Evolutionary conservation across 2,888 invertebrate species (phyloP), one percentile per base, ranked within the genome.

Genomic region (Liposcelis brunnea): DNA sequence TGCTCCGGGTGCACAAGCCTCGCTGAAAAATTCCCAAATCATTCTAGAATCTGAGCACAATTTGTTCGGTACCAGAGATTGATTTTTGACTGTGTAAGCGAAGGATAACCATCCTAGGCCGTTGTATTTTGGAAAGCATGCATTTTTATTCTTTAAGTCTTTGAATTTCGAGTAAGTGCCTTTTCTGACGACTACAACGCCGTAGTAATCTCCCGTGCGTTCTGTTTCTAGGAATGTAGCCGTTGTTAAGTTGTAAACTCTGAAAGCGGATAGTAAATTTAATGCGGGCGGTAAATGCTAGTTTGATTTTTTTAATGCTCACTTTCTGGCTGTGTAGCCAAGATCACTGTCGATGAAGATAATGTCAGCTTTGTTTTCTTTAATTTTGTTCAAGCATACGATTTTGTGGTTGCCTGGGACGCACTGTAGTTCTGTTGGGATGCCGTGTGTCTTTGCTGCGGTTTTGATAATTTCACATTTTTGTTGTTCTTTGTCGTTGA

Each of bases 111-210:
- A 77, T 5, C 75, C 74, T 50, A 77, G 71, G 31, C 77, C 77
- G 1, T 75, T 74, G 52, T 68, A 79, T 54, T 75, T 74, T 0
- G 78, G 75, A 62, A 80, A 73, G 58, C 79, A 80, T 0, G 74
- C 75, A 18, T 62, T 67, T 50, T 64, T 69, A 1, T 61, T 66
- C 33, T 68, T 63, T 2, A 80, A 55, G 56, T 73, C 71, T 49
- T 67, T 65, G 50, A 77, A 71, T 0, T 63, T 67, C 43, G 73
- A 64, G 36, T 54, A 53, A 16, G 59, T 55, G n/a, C 56, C 50
- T n/a, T 58, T 56, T 50, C 66, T 70, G 1, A 77, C 61, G 12
- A 76, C 65, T 0, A 75, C 71, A 0, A 73, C 62, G 1, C 74
- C 62, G 11, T 70, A 67, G 10, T 72, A 68, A 1, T 67, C 58